phyloP scores from a whole-genome alignment of 2,888 invertebrate genomes.

The Lagria hirta region DNA sequence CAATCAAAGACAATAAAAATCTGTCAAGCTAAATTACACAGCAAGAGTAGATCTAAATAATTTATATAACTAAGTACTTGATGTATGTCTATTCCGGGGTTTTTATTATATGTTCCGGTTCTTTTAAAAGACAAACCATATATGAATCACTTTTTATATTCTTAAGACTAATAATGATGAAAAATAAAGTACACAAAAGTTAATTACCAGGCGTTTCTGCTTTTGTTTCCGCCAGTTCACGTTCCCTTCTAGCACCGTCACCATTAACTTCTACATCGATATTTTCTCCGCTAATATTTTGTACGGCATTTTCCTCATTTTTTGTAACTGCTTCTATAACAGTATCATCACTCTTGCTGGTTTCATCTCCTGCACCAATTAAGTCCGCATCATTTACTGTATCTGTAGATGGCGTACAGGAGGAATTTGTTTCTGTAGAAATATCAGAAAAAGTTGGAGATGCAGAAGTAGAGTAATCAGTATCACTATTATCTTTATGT shows the following conservation, averaged over 20 bases:
- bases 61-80: too few relatives aligned
- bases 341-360: not conserved
- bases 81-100: too few relatives aligned
- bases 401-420: constrained; percentile 21
- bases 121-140: too few relatives aligned
- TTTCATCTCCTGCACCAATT: constrained; percentile 1
- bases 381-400: constrained; percentile 22
- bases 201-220: not conserved
- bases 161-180: too few relatives aligned
- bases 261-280: constrained; percentile 2
- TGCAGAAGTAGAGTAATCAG: constrained; percentile 43
- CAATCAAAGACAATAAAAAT: too few relatives aligned
- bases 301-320: constrained; percentile 4
- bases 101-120: too few relatives aligned
- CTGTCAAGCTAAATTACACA: too few relatives aligned
- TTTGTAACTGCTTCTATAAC: constrained; percentile 1
- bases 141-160: too few relatives aligned
- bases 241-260: constrained; percentile 14
- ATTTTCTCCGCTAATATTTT: not conserved
- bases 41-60: too few relatives aligned
- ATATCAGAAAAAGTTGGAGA: constrained; percentile 46
- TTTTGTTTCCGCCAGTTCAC: not conserved
- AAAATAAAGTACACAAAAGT: too few relatives aligned
- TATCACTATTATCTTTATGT: constrained; percentile 32
- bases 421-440: constrained; percentile 21